Evolutionary conservation across 30 jellyfish, hydroid and myxozoan species (phyloP).

Genomic region (Aurelia aurita complex sp. Pacific): DNA sequence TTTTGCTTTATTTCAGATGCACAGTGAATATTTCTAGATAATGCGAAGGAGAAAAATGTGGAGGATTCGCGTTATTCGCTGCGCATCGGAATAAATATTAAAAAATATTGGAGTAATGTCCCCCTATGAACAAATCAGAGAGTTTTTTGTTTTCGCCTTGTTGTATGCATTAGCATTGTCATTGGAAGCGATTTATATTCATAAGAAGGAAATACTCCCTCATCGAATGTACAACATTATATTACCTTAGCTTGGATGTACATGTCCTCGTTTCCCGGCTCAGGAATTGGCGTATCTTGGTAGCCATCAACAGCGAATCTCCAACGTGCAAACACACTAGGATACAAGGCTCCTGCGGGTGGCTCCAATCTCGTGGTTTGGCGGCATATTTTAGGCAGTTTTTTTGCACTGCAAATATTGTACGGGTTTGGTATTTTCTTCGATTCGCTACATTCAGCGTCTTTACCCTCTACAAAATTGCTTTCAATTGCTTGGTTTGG

Average conservation of each 20-base stretch:
- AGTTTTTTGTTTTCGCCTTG: too few relatives aligned
- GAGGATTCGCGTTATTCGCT: too few relatives aligned
- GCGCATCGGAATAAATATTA: too few relatives aligned
- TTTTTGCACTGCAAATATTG: constrained; percentile 3
- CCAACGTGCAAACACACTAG: constrained; percentile 14
- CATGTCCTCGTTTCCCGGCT: constrained; percentile 29
- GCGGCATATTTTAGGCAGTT: constrained; percentile 1
- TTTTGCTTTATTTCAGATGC: too few relatives aligned
- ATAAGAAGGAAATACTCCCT: too few relatives aligned
- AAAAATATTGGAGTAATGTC: too few relatives aligned
- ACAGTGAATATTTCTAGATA: too few relatives aligned
- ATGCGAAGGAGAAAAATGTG: too few relatives aligned
- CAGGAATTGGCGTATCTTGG: constrained; percentile 5
- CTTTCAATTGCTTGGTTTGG: constrained; percentile 10
- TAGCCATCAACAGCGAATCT: constrained; percentile 10
- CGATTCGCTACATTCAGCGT: background rate
- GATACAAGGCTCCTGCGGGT: constrained; percentile 5
- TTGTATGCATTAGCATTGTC: too few relatives aligned
- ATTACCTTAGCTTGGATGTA: constrained; percentile 17
- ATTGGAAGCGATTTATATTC: too few relatives aligned
- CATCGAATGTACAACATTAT: too few relatives aligned
- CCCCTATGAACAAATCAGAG: too few relatives aligned
- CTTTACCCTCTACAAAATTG: constrained; percentile 6
- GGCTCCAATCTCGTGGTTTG: constrained; percentile 7
- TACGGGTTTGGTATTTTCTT: constrained; percentile 9